phyloP scores from a whole-genome alignment of 2,888 invertebrate genomes.

The Piscicola geometra region DNA sequence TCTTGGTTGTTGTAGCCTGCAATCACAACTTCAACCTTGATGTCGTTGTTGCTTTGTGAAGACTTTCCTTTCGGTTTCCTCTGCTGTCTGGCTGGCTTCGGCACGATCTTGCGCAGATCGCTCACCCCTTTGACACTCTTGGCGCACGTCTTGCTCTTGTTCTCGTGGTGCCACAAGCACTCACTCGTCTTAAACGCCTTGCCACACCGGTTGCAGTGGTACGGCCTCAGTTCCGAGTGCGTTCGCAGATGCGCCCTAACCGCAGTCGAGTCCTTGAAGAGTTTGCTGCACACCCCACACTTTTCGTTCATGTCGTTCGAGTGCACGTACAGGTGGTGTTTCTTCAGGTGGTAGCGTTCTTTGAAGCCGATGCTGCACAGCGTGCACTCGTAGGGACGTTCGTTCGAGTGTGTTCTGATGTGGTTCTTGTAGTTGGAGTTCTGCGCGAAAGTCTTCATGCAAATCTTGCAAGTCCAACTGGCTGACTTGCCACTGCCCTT shows the following conservation, averaged over 20 bases:
- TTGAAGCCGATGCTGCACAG: constrained; percentile 46
- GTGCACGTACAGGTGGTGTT: constrained; percentile 45
- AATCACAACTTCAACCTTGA: not conserved
- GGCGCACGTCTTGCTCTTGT: constrained; percentile 44
- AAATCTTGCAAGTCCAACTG: constrained; percentile 44
- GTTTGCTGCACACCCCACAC: constrained; percentile 43
- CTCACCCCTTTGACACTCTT: constrained; percentile 1
- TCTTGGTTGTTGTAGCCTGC: too few species aligned
- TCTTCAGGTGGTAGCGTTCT: constrained; percentile 45
- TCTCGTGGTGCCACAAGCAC: constrained; percentile 46
- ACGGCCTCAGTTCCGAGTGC: constrained; percentile 45
- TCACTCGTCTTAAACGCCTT: constrained; percentile 46
- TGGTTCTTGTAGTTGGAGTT: constrained; percentile 46
- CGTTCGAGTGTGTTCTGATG: constrained; percentile 44
- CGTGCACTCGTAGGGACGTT: constrained; percentile 41
- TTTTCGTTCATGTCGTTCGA: constrained; percentile 43
- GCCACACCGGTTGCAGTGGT: constrained; percentile 42
- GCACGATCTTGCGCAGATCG: not conserved
- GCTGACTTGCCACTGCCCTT: constrained; percentile 28
- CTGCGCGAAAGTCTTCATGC: constrained; percentile 44
- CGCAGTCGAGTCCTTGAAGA: constrained; percentile 45
- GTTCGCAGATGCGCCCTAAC: constrained; percentile 46
- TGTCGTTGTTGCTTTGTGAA: too few species aligned
- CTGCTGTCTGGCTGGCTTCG: not conserved
- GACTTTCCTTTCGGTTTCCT: not conserved